Evolutionary conservation across 1,140 invertebrate genomes (phyloP), one percentile per base, ranked within the genome.

Genomic region (Bombus waltoni): DNA sequence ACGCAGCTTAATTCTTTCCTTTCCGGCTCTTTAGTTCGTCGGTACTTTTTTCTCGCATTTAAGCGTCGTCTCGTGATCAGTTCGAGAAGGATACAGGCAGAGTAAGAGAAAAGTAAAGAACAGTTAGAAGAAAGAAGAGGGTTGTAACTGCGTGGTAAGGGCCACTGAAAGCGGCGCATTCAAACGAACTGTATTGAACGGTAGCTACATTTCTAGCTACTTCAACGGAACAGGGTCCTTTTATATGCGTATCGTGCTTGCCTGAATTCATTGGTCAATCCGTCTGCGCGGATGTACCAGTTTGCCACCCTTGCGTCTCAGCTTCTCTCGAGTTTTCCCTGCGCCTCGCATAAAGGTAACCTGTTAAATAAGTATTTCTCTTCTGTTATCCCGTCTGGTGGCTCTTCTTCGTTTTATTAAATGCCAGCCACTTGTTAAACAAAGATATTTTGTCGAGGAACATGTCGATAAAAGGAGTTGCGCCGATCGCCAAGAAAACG

Each of bases 171-270:
- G 86, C 87, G 87, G 85, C 85, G 87, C 79, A 91, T 92, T 92
- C 90, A 90, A 85, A 78, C 80, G 86, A 79, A 90, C 76, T 82
- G 91, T 90, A 92, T 91, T 92, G 91, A 91, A 92, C 86, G 90
- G 79, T 59, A 76, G 80, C 89, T 90, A 88, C 86, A 82, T 90
- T 92, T 91, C 88, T 53, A 88, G 87, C 78, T 59, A 62, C 81
- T 91, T 86, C 83, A 70, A 77, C 75, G 66, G 79, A 81, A 80
- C 71, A 68, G 62, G 85, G 87, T 88, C 83, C 87, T 89, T 91
- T 89, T 90, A 89, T 89, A 87, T 84, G 88, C 81, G 59, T 28
- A 72, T 75, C 72, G 53, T 71, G 85, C 85, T 78, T 38, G 85
- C 80, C 62, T 57, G 86, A 74, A 73, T 88, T 85, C 85, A 79